phyloP scores from a whole-genome alignment of 1,140 invertebrate genomes.

The Phocides pigmalion region DNA sequence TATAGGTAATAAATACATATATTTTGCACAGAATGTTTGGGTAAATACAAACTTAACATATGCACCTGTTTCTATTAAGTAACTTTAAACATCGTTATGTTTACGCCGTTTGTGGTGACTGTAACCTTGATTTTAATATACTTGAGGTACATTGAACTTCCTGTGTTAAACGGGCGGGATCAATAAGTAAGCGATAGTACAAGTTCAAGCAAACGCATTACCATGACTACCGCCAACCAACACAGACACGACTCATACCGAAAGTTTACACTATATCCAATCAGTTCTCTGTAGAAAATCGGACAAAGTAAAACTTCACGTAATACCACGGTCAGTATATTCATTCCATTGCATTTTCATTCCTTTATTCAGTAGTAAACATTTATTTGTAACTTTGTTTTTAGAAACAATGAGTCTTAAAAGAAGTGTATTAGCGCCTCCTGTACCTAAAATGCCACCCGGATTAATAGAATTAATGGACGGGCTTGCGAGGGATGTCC shows the following conservation, averaged over 20 bases:
- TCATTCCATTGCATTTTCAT: neutral
- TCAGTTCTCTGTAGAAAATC: neutral
- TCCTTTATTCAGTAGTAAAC: neutral
- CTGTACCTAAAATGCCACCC: conserved; percentile 79
- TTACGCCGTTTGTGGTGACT: neutral
- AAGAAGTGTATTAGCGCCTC: conserved; percentile 52
- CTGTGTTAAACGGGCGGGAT: conserved; percentile 3
- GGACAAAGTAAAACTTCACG: neutral
- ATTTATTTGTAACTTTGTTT: neutral
- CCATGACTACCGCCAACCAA: conserved; percentile 33
- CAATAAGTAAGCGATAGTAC: conserved; percentile 12
- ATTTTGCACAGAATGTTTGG: no score
- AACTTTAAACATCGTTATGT: no score
- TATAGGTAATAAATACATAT: no score
- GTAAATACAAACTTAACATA: no score
- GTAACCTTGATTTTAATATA: neutral
- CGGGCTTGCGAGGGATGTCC: conserved; percentile 81
- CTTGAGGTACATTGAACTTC: conserved; percentile 18
- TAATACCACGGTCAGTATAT: neutral
- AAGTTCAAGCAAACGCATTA: conserved; percentile 36
- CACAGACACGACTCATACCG: neutral
- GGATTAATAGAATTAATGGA: conserved; percentile 82
- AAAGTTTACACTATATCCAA: conserved; percentile 12
- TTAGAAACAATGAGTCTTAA: conserved; percentile 41
- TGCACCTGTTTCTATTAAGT: no score